Conservation (phyloP, 2,113 vertebrate genomes). For the Apteryx mantelli region DNA sequence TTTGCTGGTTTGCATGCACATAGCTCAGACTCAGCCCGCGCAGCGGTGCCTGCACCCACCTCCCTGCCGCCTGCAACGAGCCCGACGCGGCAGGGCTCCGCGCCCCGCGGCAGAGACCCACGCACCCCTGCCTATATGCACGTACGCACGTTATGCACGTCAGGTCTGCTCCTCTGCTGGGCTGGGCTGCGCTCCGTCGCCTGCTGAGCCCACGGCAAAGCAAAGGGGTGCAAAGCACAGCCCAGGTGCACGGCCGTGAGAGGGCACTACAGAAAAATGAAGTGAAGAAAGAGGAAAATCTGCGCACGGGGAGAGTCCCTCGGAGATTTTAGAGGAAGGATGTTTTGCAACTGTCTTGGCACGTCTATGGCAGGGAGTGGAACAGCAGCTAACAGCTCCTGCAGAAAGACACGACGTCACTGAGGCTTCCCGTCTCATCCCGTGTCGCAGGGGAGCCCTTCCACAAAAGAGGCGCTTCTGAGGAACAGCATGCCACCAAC, state of each 20-base stretch:
- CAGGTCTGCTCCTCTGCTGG: neutral
- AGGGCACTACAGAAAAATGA: neutral
- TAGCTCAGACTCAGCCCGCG: neutral
- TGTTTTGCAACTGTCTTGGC: neutral
- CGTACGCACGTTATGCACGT: no score
- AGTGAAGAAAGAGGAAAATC: neutral
- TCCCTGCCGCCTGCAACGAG: neutral
- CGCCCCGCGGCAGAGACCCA: neutral
- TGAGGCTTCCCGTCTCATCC: neutral
- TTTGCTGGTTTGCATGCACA: neutral
- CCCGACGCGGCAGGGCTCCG: accelerated
- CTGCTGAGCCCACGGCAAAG: neutral
- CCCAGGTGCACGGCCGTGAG: neutral
- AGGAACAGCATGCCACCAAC: constrained; percentile 29
- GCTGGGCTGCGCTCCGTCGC: neutral
- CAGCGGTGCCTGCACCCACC: neutral
- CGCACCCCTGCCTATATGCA: accelerated
- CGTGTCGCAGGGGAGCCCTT: neutral
- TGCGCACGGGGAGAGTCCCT: neutral
- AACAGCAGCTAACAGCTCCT: neutral
- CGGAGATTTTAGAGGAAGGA: neutral
- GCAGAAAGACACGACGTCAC: neutral
- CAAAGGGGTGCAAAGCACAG: neutral
- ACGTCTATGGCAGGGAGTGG: neutral
- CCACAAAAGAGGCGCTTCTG: constrained; percentile 59